Conservation (phyloP, 2,888 invertebrate genomes). For the Parnassius orleans region DNA sequence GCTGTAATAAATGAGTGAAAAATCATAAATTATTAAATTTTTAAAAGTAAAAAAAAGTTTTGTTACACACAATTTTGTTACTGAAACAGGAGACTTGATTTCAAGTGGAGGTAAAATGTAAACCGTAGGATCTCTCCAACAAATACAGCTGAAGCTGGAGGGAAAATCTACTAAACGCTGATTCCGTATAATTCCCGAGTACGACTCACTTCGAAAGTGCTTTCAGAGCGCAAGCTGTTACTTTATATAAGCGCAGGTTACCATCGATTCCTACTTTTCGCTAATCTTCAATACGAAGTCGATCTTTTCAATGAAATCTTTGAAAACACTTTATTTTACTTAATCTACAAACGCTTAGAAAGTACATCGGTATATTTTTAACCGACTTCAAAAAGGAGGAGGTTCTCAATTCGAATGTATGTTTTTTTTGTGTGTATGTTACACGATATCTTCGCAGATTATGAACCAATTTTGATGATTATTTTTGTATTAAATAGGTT, state of each 20-base stretch:
- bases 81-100: constrained; percentile 13
- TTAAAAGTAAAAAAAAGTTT: background rate
- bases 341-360: constrained; percentile 1
- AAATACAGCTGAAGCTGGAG: constrained; percentile 12
- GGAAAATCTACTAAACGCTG: constrained; percentile 25
- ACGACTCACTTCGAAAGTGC: constrained; percentile 23
- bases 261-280: constrained; percentile 12
- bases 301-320: constrained; percentile 25
- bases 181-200: constrained; percentile 24
- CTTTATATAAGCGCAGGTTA: constrained; percentile 12
- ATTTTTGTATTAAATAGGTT: too few species aligned
- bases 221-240: constrained; percentile 17
- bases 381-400: too few species aligned
- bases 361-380: too few species aligned
- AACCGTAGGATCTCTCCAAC: constrained; percentile 18
- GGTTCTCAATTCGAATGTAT: too few species aligned
- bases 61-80: constrained; percentile 11
- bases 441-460: too few species aligned
- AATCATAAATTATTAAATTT: background rate
- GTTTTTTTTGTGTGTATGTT: too few species aligned
- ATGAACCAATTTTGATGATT: too few species aligned
- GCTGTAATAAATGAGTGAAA: background rate
- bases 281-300: constrained; percentile 20
- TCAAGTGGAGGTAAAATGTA: constrained; percentile 21
- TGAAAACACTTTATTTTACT: constrained; percentile 6